Base-by-base conservation (phyloP, 1,140 invertebrate species). In the Idris sp. region DNA sequence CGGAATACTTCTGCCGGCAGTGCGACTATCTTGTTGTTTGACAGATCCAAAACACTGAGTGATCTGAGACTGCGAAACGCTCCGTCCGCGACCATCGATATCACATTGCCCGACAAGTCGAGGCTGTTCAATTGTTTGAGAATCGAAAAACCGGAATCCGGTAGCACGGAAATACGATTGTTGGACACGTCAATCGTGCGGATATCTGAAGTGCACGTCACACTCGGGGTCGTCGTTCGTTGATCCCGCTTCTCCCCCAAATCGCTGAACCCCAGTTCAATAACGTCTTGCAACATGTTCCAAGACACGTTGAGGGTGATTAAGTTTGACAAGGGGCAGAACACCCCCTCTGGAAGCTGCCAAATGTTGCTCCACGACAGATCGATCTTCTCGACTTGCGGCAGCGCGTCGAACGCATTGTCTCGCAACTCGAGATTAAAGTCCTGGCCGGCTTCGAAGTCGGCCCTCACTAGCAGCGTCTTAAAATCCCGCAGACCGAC, bases 291-390 rank as follows among this genome's bases (percentile, higher is more conserved):
- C 67, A 97, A 84, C 74, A 93, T 90, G 86, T 98, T 97, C 78
- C 92, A 91, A 31, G 95, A 96, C 30, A 95, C 91, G 80, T 96
- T 96, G 41, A 96, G 85, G 41, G 89, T 90, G 18, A 94, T 90
- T 56, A 96, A 87, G 78, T 93, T 94, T 0, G 90, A 91, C 46
- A 97, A 83, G 0, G 93, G 90, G 81, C 96, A 97, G 81, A 97
- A 96, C 10, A 95, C 87, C 59, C 92, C 92, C 73, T 94, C 92
- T 0, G 95, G 95, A 79, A 97, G 91, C 10, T 93, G 92, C 92
- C 93, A 95, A 71, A 97, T 94, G 81, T 96, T 96, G 83, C 97
- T 97, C 74, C 91, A 92, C 77, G 94, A 95, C 19, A 98, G 85
- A 84, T 97, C 96, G 43, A 97, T 89, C 65, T 92, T 90, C 86